These are phyloP conservation scores for Catostomus latipinnis DNA, from an alignment of 2,797 vertebrate genomes.

Conservation along the genomic window DNA sequence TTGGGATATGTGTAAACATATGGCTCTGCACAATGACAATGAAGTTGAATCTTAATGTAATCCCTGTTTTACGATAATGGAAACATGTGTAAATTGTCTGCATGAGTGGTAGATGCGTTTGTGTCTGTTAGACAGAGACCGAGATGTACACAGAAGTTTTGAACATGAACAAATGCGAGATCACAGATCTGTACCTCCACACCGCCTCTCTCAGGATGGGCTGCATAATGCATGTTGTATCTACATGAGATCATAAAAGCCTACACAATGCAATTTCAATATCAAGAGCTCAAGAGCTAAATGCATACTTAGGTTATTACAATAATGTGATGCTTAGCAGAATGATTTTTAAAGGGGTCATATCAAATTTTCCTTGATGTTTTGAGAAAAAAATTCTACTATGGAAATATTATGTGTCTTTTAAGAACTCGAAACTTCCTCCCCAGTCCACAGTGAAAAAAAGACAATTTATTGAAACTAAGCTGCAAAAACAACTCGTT, in stretches of 20 bases:
- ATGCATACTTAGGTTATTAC: slow-evolving; percentile 8
- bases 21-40: no score
- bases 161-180: slow-evolving; percentile 3
- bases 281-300: slow-evolving; percentile 28
- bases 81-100: slow-evolving; percentile 24
- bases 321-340: slow-evolving; percentile 1
- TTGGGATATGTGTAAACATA: no score
- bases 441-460: no score
- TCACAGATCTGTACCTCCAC: not conserved
- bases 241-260: slow-evolving; percentile 2
- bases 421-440: no score
- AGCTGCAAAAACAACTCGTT: no score
- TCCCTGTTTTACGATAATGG: slow-evolving; percentile 39
- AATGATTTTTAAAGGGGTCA: slow-evolving; percentile 1
- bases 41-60: slow-evolving; percentile 18
- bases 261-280: slow-evolving; percentile 27
- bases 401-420: no score
- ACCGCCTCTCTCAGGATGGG: not conserved
- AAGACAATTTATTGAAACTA: no score
- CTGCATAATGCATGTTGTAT: slow-evolving; percentile 72
- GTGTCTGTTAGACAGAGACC: not conserved
- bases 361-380: not conserved
- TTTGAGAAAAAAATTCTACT: no score
- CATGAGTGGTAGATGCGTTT: not conserved
- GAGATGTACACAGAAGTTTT: not conserved